These are phyloP conservation scores for Enteromius thamalakanensis DNA, from an alignment of 2,797 vertebrate genomes.

Conservation along the genomic window DNA sequence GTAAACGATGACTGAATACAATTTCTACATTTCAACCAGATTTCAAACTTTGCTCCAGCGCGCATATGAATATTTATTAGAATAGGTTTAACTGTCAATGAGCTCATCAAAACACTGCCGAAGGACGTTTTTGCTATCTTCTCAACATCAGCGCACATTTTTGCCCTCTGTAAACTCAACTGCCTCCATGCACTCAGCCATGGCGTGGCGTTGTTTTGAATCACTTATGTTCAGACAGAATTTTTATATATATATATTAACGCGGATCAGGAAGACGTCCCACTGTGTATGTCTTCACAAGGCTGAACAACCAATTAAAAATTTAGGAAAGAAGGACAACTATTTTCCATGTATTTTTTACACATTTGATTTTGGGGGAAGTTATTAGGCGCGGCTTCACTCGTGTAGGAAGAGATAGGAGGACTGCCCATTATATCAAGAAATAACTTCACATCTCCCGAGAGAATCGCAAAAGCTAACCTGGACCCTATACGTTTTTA, in stretches of 20 bases:
- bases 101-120: slow-evolving; percentile 43
- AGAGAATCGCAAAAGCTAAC: background rate
- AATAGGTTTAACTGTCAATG: slow-evolving; percentile 62
- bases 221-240: slow-evolving; percentile 13
- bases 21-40: slow-evolving; percentile 11
- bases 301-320: slow-evolving; percentile 49
- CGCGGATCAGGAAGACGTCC: slow-evolving; percentile 55
- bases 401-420: slow-evolving; percentile 9
- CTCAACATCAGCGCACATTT: slow-evolving; percentile 62
- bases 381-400: slow-evolving; percentile 38
- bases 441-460: background rate
- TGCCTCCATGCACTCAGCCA: slow-evolving; percentile 67
- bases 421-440: slow-evolving; percentile 36
- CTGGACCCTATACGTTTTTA: background rate
- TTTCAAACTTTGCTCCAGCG: background rate
- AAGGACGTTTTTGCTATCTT: slow-evolving; percentile 65
- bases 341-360: slow-evolving; percentile 38
- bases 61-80: slow-evolving; percentile 80
- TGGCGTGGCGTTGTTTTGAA: slow-evolving; percentile 64
- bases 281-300: slow-evolving; percentile 44
- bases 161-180: slow-evolving; percentile 62
- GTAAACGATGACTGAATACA: background rate
- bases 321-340: slow-evolving; percentile 26
- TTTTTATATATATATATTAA: slow-evolving; percentile 48
- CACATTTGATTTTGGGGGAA: slow-evolving; percentile 20